Base-by-base conservation (phyloP, 2,113 vertebrate species). In the Catharus bicknelli region DNA sequence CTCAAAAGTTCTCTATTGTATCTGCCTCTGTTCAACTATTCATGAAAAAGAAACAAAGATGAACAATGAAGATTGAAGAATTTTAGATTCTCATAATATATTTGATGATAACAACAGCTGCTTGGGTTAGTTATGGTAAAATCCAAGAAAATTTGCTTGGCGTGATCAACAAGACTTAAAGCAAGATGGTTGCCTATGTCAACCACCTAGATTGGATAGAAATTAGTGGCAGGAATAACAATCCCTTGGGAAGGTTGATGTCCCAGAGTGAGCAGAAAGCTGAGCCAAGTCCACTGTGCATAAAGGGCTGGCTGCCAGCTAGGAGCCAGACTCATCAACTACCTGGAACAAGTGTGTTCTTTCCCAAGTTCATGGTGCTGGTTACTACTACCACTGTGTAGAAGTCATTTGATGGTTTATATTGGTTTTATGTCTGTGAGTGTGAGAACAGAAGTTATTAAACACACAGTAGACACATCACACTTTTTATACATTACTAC, bases 341-440 rank as follows among this genome's bases (percentile, higher is more conserved):
- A 66, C 11, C 14, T n/a, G 32, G 16, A 81, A 7, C 16, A 48
- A 42, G 2, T 3, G 7, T 30, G 14, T 9, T 64, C 38, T 14
- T 54, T n/a, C 22, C 17, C 21, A 43, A 1, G 11, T 26, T 13
- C 17, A 3, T 16, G 30, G 16, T 53, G 25, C 27, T 51, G 13
- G 5, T 38, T 42, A 40, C 25, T 2, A 0, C 45, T 53, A 19
- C 2, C 1, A 1, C 16, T 27, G 40, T 9, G 6, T 27, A 45
- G 18, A 15, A 76, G 26, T 8, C 4, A 53, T 34, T 29, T 11
- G 5, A 30, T 38, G 13, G 11, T 15, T n/a, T 53, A 5, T 64
- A 6, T 21, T 53, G 45, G 11, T 12, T 48, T 40, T 51, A 25
- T 30, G 7, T 40, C 20, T 55, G 16, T 22, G 11, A 2, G 2